Base-by-base conservation (phyloP, 2,113 vertebrate species). In the Alligator mississippiensis region DNA sequence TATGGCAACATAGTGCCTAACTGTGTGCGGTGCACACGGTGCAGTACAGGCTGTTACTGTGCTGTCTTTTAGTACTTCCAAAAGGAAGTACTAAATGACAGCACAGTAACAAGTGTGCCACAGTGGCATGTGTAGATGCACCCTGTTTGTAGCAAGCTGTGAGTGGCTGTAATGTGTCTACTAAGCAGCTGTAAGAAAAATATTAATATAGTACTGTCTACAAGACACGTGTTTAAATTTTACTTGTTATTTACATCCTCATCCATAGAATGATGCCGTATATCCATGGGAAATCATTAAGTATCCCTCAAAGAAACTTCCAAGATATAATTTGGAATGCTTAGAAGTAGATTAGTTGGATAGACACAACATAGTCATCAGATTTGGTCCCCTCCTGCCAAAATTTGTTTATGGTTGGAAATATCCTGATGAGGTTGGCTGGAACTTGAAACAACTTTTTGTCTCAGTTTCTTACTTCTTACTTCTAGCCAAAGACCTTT, bases 371-470 rank as follows among this genome's bases (percentile, higher is more conserved):
- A 62, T 11, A 76, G n/a, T 62, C 62, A 63, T 19, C 8, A 75
- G 66, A 30, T 85, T 92, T 80, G 88, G 57, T 83, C 82, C 21
- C 84, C 34, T 82, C 62, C 88, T 87, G 89, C 34, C 28, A 91
- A 75, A 4, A 1, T 63, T 91, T 91, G n/a, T 80, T 94, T 94
- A n/a, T 78, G 80, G 13, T 28, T 82, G 57, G 22, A 91, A 91
- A 84, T 88, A 91, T 12, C 54, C 10, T 27, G 10, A 81, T 30
- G 62, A 34, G 80, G 11, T 74, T 94, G 68, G 47, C 79, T 91
- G 64, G 47, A 74, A 66, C 7, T 72, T 77, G 19, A 57, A 74
- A 88, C 5, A 79, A 62, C 2, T 87, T 90, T 90, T 95, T 94
- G 34, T 38, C 54, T 93, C 68, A 70, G 27, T 27, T 2, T 25